Conservation (phyloP, 2,797 vertebrate species). For the Molossus alvarezi region DNA sequence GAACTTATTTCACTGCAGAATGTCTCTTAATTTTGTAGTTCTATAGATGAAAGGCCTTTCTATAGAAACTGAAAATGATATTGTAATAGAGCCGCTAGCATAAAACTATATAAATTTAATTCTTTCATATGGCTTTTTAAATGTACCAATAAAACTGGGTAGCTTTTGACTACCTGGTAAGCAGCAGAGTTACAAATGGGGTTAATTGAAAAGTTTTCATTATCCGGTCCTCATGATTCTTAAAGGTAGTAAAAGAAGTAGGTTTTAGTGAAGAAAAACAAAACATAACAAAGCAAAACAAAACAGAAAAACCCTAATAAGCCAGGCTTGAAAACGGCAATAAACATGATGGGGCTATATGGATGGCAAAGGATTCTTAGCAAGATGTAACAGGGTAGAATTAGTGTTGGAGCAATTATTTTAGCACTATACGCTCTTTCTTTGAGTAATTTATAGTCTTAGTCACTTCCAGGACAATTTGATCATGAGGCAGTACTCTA, state of each 20-base stretch:
- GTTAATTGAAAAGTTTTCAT: constrained; percentile 68
- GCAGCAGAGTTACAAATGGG: constrained; percentile 48
- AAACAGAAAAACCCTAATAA: not conserved
- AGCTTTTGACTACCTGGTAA: constrained; percentile 47
- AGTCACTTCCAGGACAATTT: constrained; percentile 68
- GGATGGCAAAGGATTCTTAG: constrained; percentile 51
- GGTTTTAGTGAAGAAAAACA: not conserved
- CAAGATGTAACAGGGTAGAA: constrained; percentile 71
- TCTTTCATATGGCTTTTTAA: constrained; percentile 68
- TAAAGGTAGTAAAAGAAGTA: constrained; percentile 34
- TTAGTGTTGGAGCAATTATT: constrained; percentile 70
- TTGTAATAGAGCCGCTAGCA: constrained; percentile 50
- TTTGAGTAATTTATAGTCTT: constrained; percentile 66
- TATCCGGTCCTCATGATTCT: constrained; percentile 22
- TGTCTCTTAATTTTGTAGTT: constrained; percentile 79
- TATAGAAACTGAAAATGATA: constrained; percentile 75
- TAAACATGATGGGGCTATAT: constrained; percentile 2
- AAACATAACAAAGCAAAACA: not conserved
- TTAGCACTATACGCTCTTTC: constrained; percentile 41
- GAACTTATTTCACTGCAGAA: constrained; percentile 68
- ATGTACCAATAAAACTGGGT: constrained; percentile 68
- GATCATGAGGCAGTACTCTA: constrained; percentile 22
- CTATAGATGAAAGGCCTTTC: constrained; percentile 75
- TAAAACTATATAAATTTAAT: constrained; percentile 77
- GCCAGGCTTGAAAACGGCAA: constrained; percentile 30